Base-by-base conservation (phyloP, 2,888 invertebrate genomes). In the Palloptera scutellata region DNA sequence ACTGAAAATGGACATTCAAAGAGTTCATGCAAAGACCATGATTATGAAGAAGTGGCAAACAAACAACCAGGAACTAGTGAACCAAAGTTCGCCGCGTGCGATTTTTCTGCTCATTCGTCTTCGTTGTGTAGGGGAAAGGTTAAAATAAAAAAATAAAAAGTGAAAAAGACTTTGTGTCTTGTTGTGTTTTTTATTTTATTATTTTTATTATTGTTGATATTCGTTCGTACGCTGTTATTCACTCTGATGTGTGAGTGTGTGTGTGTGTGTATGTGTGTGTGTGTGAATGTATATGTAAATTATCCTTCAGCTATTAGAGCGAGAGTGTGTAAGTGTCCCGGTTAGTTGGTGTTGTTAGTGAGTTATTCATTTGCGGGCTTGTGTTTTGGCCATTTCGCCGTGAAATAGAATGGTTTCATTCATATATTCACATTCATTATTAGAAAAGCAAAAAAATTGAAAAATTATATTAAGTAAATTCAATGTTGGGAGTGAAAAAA, bases 391-490 rank as follows among this genome's bases (percentile, higher is more conserved):
- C 40, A 61, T 51, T 66, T 57, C 51, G 67, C 17, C 55, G 48
- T 57, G 53, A 17, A 40, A 42, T 63, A 54, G 63, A 48, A 61
- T 66, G 64, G 73, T 76, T 77, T 77, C 77, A 77, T 79, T 81
- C 77, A 76, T 77, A 78, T 52, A 64, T 62, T 68, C 64, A 78
- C 80, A 79, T 82, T 81, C 77, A 81, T 82, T 81, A 82, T 79
- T 79, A 79, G 78, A 78, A 76, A 76, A 78, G 30, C 30, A 30
- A 30, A 30, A 30, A 30, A 30, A 6, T 65, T 76, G 75, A 75
- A 68, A 68, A 70, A 53, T 59, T 63, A 30, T 4, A 30, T 30
- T 30, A 30, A 30, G 41, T 45, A 51, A 68, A 61, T 73, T 73
- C 72, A 70, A 72, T 72, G 71, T 70, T 69, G 70, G 70, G 74